These are phyloP conservation scores for Carcharodon carcharias DNA, from an alignment of 2,797 vertebrate genomes.

Conservation along the genomic window DNA sequence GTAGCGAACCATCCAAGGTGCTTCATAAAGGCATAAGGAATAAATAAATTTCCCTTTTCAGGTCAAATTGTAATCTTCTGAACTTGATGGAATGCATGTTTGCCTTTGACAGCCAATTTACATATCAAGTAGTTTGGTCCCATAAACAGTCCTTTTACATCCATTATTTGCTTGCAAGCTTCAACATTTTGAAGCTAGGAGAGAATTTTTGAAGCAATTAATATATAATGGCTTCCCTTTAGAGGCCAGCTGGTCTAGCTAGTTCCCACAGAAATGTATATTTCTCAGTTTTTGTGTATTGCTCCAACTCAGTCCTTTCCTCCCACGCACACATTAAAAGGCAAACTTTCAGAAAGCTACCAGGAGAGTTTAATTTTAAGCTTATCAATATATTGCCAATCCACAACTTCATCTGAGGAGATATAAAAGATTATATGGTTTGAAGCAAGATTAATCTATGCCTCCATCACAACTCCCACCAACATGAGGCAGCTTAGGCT, in stretches of 20 bases:
- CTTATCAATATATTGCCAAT: background rate
- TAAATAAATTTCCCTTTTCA: background rate
- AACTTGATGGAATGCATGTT: background rate
- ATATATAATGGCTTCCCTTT: background rate
- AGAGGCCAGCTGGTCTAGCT: background rate
- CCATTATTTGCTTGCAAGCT: background rate
- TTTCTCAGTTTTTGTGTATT: background rate
- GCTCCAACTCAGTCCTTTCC: background rate
- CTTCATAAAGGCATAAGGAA: background rate
- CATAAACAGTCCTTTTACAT: background rate
- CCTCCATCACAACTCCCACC: background rate
- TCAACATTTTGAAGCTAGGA: background rate
- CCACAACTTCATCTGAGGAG: background rate
- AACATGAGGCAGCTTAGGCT: background rate
- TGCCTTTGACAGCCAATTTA: background rate
- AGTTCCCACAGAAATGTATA: background rate
- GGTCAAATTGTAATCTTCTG: background rate
- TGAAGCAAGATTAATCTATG: background rate
- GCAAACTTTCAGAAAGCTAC: background rate
- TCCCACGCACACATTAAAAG: background rate
- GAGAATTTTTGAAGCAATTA: background rate
- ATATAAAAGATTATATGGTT: background rate
- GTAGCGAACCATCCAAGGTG: background rate
- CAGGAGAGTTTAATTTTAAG: background rate
- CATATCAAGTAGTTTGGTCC: background rate